phyloP scores from a whole-genome alignment of 2,113 vertebrate species.

The Choloepus hoffmanni region DNA sequence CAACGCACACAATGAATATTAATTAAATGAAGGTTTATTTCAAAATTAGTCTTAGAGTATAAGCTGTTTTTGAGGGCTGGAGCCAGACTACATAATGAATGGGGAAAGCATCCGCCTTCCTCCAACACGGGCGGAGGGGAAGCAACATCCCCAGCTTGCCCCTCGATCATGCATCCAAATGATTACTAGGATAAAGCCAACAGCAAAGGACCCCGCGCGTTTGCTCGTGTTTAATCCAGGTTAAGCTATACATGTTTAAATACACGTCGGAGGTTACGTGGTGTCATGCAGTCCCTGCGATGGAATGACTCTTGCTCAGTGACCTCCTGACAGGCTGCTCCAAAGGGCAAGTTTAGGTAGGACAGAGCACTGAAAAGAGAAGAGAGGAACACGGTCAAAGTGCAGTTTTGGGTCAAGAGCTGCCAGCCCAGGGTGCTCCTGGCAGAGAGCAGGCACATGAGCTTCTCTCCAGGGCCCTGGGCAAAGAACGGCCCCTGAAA shows the following conservation, averaged over 20 bases:
- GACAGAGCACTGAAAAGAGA: constrained; percentile 91
- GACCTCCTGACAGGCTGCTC: constrained; percentile 77
- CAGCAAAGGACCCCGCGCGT: constrained; percentile 71
- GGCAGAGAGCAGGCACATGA: rapidly evolving
- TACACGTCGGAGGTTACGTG: constrained; percentile 80
- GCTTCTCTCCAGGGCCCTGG: not conserved
- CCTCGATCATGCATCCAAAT: constrained; percentile 81
- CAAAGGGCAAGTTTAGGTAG: constrained; percentile 88
- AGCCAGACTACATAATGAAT: constrained; percentile 67
- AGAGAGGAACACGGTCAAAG: constrained; percentile 50
- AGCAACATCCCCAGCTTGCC: not conserved
- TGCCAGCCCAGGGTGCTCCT: not conserved
- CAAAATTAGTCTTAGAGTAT: constrained; percentile 83
- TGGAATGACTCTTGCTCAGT: constrained; percentile 79
- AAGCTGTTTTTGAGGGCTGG: constrained; percentile 76
- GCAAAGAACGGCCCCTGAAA: not conserved
- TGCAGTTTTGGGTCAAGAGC: too few relatives aligned
- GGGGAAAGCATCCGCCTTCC: constrained; percentile 6
- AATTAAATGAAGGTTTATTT: constrained; percentile 86
- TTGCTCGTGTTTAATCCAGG: constrained; percentile 81
- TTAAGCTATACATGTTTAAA: constrained; percentile 83
- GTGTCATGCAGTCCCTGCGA: constrained; percentile 83
- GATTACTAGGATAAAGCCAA: constrained; percentile 83
- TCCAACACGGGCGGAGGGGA: not conserved
- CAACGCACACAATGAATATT: constrained; percentile 63